Conservation (phyloP, 1,140 invertebrate species). For the Himalopsyche phryganea region DNA sequence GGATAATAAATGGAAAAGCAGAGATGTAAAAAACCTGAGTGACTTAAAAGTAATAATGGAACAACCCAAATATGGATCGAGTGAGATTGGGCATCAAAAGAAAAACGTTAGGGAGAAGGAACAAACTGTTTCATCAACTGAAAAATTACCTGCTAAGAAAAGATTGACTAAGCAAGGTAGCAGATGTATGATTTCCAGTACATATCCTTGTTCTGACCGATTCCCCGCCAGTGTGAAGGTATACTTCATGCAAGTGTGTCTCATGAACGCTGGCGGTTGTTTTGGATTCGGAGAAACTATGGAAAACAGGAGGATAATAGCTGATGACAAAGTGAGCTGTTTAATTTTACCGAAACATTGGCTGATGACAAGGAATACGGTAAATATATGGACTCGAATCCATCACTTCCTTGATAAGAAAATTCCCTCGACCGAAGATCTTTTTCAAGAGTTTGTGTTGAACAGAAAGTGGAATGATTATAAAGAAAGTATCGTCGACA, state of each 20-base stretch:
- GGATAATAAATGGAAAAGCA: too few relatives aligned
- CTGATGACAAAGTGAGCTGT: slow-evolving; percentile 53
- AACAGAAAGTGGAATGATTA: slow-evolving; percentile 55
- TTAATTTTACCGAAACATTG: slow-evolving; percentile 61
- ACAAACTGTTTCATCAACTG: too few relatives aligned
- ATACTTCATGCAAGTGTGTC: slow-evolving; percentile 53
- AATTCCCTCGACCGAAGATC: slow-evolving; percentile 54
- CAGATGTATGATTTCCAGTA: too few relatives aligned
- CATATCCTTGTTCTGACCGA: neutral
- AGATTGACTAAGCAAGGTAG: too few relatives aligned
- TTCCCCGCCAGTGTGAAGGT: slow-evolving; percentile 38
- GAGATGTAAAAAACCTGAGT: too few relatives aligned
- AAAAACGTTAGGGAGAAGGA: too few relatives aligned
- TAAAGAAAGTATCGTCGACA: slow-evolving; percentile 48
- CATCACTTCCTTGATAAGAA: slow-evolving; percentile 57
- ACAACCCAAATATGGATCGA: too few relatives aligned
- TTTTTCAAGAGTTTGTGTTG: slow-evolving; percentile 54
- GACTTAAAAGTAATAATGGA: too few relatives aligned
- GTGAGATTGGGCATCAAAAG: too few relatives aligned
- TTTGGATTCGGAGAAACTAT: slow-evolving; percentile 59
- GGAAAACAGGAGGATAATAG: slow-evolving; percentile 57
- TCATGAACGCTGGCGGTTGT: slow-evolving; percentile 45
- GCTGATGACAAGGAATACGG: slow-evolving; percentile 57
- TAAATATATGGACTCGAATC: slow-evolving; percentile 61
- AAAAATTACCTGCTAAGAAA: too few relatives aligned